Base-by-base conservation (phyloP, 2,113 vertebrate genomes). In the Eulacestoma nigropectus region DNA sequence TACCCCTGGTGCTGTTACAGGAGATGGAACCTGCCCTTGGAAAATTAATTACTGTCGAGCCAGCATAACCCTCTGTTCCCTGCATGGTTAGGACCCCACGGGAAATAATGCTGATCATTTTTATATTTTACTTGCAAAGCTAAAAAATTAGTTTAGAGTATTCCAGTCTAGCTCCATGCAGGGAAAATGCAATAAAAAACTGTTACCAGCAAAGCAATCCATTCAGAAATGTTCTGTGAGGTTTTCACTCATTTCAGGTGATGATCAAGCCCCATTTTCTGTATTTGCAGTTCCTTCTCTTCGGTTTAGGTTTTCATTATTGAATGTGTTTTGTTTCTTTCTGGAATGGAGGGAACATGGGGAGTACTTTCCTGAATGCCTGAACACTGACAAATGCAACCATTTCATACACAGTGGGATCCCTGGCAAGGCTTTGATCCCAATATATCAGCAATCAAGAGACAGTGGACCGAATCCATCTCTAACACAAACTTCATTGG, bases 361-460 rank as follows among this genome's bases (percentile, higher is more conserved):
- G 84, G 60, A 84, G 35, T 78, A 5, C 77, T 94, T 89, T 4
- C 2, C 65, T 92, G 91, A 53, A 78, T 91, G 83, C 94, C 90
- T 95, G 77, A 91, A 57, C 84, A 52, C 56, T 94, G 93, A 93
- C 53, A 95, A 96, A 96, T 85, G 70, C 84, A 87, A 29, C 46
- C 74, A 83, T 93, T 95, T 90, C 74, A 18, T 39, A 27, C 89
- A 25, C 89, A 96, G 93, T 74, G 46, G 93, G 93, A 15, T 85
- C 50, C 77, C 81, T 89, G 89, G 81, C 62, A 74, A 70, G 87
- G 83, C 72, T 93, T 73, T 94, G 95, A 94, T 96, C 90, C 87
- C 70, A 93, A 55, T 86, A 9, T 56, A 67, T 86, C 75, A 85
- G 72, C 72, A 94, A 68, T 63, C 78, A 77, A 46, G 87, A 85